These are phyloP conservation scores for Poeciliopsis turrubarensis DNA, from an alignment of 2,113 vertebrate species.

Conservation along the genomic window DNA sequence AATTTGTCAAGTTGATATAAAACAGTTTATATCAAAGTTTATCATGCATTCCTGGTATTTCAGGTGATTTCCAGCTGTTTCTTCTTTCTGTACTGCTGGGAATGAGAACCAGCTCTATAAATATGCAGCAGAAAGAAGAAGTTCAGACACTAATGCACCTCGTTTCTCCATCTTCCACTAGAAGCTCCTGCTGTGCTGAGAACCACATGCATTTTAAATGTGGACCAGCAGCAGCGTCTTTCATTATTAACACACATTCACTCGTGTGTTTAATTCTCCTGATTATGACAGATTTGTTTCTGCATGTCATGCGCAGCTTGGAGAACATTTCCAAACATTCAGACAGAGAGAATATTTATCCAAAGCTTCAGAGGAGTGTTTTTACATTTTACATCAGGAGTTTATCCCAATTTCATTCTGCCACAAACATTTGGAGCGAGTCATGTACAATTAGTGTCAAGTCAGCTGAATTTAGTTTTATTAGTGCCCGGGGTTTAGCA, in stretches of 20 bases:
- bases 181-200: constrained; percentile 10
- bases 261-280: neutral
- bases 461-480: neutral
- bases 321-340: neutral
- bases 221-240: constrained; percentile 15
- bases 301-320: neutral
- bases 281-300: neutral
- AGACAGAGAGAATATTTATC: neutral
- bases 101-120: constrained; percentile 27
- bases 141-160: constrained; percentile 46
- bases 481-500: no score
- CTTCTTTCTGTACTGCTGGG: constrained; percentile 25
- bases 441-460: neutral
- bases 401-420: neutral
- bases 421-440: neutral
- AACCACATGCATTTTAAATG: constrained; percentile 42
- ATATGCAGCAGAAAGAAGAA: constrained; percentile 59
- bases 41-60: neutral
- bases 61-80: constrained; percentile 11
- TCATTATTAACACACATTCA: constrained; percentile 41
- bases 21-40: neutral
- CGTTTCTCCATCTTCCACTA: constrained; percentile 32
- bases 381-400: neutral
- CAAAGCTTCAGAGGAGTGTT: neutral
- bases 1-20: neutral